These are phyloP conservation scores for Brachionus koreanus DNA, from an alignment of 1,140 invertebrate species.

Conservation along the genomic window DNA sequence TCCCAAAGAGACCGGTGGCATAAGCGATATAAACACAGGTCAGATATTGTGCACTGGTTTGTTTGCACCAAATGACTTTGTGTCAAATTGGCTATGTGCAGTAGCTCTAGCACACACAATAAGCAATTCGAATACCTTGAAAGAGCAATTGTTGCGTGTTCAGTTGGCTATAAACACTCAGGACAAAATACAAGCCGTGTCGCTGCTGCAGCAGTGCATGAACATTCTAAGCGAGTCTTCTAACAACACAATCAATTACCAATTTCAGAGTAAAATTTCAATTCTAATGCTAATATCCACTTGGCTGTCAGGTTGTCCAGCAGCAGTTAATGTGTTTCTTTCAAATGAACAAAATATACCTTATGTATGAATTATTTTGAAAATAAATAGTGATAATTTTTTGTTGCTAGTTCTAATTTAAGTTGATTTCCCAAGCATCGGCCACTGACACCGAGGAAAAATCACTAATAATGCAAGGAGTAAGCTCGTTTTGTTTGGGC, in stretches of 20 bases:
- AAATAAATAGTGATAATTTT: background rate
- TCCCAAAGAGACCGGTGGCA: constrained; percentile 49
- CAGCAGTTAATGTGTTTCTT: constrained; percentile 78
- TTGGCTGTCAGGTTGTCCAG: constrained; percentile 80
- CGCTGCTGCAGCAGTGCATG: constrained; percentile 79
- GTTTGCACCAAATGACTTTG: constrained; percentile 74
- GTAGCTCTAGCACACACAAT: constrained; percentile 83
- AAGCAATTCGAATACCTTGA: constrained; percentile 80
- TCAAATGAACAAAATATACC: constrained; percentile 77
- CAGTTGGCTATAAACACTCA: constrained; percentile 69
- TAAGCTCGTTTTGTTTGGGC: constrained; percentile 89
- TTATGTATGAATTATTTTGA: constrained; percentile 62
- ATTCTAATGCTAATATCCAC: constrained; percentile 81
- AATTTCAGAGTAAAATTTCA: constrained; percentile 82
- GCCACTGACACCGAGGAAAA: constrained; percentile 69
- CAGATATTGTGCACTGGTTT: constrained; percentile 89
- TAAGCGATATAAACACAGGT: constrained; percentile 63
- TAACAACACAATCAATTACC: constrained; percentile 61
- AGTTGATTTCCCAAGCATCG: constrained; percentile 59
- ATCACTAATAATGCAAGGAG: constrained; percentile 78
- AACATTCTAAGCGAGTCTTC: constrained; percentile 70
- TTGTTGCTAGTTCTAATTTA: background rate
- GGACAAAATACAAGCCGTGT: constrained; percentile 75
- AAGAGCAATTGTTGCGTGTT: constrained; percentile 86
- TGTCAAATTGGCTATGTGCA: constrained; percentile 96